Evolutionary conservation across 2,888 invertebrate species (phyloP), one percentile per base, ranked within the genome.

Genomic region (Eilema caniola): DNA sequence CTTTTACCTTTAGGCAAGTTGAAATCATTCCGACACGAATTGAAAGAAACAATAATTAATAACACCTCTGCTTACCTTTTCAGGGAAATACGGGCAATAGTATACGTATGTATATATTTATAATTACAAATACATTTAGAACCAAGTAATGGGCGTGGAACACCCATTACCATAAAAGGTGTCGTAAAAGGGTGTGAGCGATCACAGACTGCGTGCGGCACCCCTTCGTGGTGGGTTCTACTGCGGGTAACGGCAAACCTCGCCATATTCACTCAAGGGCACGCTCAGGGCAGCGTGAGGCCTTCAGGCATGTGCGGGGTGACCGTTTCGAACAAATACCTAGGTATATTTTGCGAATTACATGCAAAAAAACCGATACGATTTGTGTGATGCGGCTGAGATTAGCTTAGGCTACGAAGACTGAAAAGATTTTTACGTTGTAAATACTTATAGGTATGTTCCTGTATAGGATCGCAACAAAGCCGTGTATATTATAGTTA

Each of bases 121-220:
- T 53, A 53, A n/a, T 53, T 53, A n/a, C n/a, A 53, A 47, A 53
- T 53, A 53, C 53, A n/a, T 53, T 53, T 53, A 53, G 53, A 53
- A 53, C n/a, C 53, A 53, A 53, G 20, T 53, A 53, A 53, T 53
- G 53, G n/a, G n/a, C 53, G 53, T 53, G 59, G 4, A 59, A 59
- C 53, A 53, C n/a, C 53, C 53, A 53, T n/a, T 53, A n/a, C 53
- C n/a, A 53, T 53, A 53, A 53, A 53, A 53, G 47, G 53, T 53
- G n/a, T 53, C 53, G 53, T 53, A 53, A 53, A 53, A 53, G 53
- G 53, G 53, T 53, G 53, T 53, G n/a, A 53, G 53, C 53, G 53
- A n/a, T 53, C 20, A 20, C 20, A 53, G 53, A 53, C n/a, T 10
- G 53, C n/a, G 53, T n/a, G 53, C 10, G 20, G 53, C 20, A 53